Base-by-base conservation (phyloP, 1,140 invertebrate species). In the Drosophila virilis region DNA sequence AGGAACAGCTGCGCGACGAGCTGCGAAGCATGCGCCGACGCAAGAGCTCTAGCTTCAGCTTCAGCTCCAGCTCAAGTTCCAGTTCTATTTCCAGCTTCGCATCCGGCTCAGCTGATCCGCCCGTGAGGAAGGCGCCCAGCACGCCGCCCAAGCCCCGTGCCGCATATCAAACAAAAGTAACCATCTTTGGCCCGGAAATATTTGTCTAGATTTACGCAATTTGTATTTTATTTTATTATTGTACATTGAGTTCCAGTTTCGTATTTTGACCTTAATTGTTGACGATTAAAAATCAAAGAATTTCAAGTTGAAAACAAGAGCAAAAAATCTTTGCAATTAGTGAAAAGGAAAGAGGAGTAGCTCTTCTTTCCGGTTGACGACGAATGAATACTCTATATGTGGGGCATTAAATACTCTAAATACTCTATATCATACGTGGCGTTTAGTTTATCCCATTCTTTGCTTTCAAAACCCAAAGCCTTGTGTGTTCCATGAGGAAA, bases 201-300 rank as follows among this genome's bases (percentile, higher is more conserved):
- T 88, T 88, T 55, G 84, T 88, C 46, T 74, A 61, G 46, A 37
- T 9, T 6, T 10, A 10, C 52, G 37, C 3, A 9, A 5, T 50
- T 60, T 80, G 35, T 62, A 10, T 38, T 57, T 55, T 46, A 17
- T 32, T 33, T 12, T 13, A 1, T 48, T 28, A 7, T 17, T 10
- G 43, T 43, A 9, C 46, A 6, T 33, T 54, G n/a, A 50, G 12
- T 52, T 77, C 17, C 17, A 67, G 4, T 55, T 58, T 67, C 46
- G 42, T 37, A 57, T 37, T 40, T 59, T 62, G 66, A 55, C 46
- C 55, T 88, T 86, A 86, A 89, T 83, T 88, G 83, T 86, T 86
- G 79, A 88, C 84, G 83, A 86, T 86, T 85, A 78, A 70, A 85
- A 85, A 85, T 86, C 82, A 81, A 64, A 78, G 60, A 84, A 77